These are phyloP conservation scores for Astreopora myriophthalma DNA, from an alignment of 64 coral and sea anemone species.

Conservation along the genomic window DNA sequence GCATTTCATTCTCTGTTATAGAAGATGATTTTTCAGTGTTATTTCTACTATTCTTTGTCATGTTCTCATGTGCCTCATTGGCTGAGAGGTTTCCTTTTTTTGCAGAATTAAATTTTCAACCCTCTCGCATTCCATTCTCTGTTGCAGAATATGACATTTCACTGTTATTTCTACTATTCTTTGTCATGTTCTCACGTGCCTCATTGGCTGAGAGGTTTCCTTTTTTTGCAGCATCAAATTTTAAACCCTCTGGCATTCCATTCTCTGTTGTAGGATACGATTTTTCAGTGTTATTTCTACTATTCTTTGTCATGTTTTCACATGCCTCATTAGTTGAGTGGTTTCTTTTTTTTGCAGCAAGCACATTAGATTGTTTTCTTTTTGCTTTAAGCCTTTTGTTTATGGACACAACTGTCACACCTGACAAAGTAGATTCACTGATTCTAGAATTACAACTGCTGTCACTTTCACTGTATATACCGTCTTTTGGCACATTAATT, in stretches of 20 bases:
- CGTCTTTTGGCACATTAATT: constrained; percentile 4
- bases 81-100: not conserved
- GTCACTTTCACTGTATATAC: constrained; percentile 8
- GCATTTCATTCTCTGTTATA: constrained; percentile 23
- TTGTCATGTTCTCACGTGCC: constrained; percentile 1
- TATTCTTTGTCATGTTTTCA: not conserved
- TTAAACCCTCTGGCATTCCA: constrained; percentile 12
- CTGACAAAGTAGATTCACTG: constrained; percentile 24
- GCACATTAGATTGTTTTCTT: constrained; percentile 51
- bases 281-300: not conserved
- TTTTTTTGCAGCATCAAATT: constrained; percentile 25
- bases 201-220: not conserved
- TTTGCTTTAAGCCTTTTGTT: constrained; percentile 41
- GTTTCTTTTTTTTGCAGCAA: constrained; percentile 21
- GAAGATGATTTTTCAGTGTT: constrained; percentile 17
- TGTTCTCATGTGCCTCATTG: not conserved
- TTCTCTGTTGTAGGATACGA: constrained; percentile 9
- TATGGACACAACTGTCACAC: constrained; percentile 14
- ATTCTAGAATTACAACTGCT: constrained; percentile 30
- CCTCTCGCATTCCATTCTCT: constrained; percentile 13
- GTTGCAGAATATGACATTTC: constrained; percentile 4
- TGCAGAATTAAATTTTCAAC: constrained; percentile 42
- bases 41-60: constrained; percentile 25
- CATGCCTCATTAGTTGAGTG: not conserved
- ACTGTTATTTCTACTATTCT: constrained; percentile 14